Evolutionary conservation across 2,797 vertebrate species (phyloP), one percentile per base, ranked within the genome.

Genomic region (Chanos chanos): DNA sequence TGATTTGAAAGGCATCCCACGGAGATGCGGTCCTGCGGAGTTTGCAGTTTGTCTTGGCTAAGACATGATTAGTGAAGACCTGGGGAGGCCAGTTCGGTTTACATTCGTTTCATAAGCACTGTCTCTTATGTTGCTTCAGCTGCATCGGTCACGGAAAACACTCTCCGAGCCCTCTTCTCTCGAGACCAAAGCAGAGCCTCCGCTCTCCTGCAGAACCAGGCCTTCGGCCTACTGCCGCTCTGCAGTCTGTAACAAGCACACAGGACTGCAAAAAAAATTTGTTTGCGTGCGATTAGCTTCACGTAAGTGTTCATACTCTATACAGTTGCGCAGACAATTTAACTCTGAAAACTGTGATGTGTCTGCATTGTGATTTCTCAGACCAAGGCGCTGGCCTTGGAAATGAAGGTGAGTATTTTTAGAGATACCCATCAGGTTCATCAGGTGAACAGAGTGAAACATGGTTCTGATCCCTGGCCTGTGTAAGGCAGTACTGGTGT

Each of bases 381-480:
- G 54, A 64, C 70, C 69, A 74, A 61, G 43, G 64, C 63, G 62
- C 56, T 49, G 16, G 41, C 41, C 50, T 64, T 54, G 67, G 59
- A 67, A 74, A 64, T 64, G 22, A 74, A 70, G 67, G 67, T 70
- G 74, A 74, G 71, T 74, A 71, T 64, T 74, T 70, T 74, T 71
- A 60, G 27, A 33, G 71, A 71, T 71, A 70, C 71, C 49, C 51
- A 50, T 24, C 60, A 48, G 66, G 53, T 45, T 62, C 51, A 50
- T 24, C 60, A 48, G 66, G 53, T 45, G 62, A 70, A 70, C 33
- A 27, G 63, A 66, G 70, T 64, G 52, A 70, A 58, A 61, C 57
- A 56, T 66, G n/a, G 70, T 56, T 52, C 61, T 45, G 49, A 50
- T n/a, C n/a, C n/a, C n/a, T n/a, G n/a, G n/a, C n/a, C n/a, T n/a